A percentile compares a stretch with the other conserved stretches of the same genome.
Evolutionary conservation across 2,888 invertebrate genomes (phyloP).

Genomic region (Penaeus monodon): DNA sequence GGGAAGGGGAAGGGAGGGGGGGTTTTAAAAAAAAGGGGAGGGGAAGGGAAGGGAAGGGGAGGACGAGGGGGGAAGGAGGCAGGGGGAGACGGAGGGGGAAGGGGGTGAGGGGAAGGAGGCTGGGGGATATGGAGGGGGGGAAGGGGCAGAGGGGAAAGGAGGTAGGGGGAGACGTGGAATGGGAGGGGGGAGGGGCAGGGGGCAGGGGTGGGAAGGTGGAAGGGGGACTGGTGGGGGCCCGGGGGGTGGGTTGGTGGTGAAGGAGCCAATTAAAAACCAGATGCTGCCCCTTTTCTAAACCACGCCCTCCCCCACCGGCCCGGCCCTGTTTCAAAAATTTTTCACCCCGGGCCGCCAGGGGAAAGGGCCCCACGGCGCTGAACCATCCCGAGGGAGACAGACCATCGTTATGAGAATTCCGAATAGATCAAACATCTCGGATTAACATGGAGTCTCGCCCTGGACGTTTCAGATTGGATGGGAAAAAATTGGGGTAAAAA

Average conservation of each 20-base stretch:
- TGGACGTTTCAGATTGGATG: constrained; percentile 56
- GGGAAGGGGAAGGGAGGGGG: not conserved
- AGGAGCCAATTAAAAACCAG: too few species aligned
- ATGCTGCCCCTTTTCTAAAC: constrained; percentile 49
- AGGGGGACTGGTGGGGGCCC: constrained; percentile 8
- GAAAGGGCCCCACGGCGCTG: constrained; percentile 14
- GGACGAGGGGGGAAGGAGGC: constrained; percentile 12
- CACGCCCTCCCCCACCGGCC: constrained; percentile 29
- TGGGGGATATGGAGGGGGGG: not conserved
- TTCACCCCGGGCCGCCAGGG: constrained; percentile 8
- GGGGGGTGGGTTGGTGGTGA: too few species aligned
- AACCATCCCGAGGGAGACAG: constrained; percentile 29
- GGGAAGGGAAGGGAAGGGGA: not conserved
- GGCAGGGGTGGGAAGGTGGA: not conserved
- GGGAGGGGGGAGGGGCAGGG: not conserved
- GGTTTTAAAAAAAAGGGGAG: not conserved
- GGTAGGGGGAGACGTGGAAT: constrained; percentile 8
- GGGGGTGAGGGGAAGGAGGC: not conserved
- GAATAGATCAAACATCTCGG: constrained; percentile 56
- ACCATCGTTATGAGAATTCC: constrained; percentile 40
- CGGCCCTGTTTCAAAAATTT: constrained; percentile 28
- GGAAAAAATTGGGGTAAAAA: constrained; percentile 38
- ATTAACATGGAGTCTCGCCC: constrained; percentile 41
- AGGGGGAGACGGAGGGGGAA: not conserved
- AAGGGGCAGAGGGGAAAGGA: not conserved